Conservation (phyloP, 2,888 invertebrate species). For the Junonia oenone region DNA sequence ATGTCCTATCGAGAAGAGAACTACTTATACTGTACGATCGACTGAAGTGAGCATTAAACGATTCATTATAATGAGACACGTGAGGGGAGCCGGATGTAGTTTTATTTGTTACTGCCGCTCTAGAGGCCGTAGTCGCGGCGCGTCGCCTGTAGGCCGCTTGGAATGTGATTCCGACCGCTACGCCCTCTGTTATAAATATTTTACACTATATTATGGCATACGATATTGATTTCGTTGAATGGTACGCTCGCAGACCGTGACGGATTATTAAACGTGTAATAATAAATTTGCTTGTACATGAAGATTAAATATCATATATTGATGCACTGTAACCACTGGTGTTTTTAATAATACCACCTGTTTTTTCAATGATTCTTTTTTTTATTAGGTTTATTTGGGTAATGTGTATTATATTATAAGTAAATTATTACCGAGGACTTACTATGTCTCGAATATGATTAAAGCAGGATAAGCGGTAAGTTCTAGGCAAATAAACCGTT, state of each 20-base stretch:
- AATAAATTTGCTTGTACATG: conserved; percentile 87
- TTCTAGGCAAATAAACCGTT: conserved; percentile 75
- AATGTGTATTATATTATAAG: conserved; percentile 73
- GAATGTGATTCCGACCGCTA: conserved; percentile 70
- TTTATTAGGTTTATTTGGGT: conserved; percentile 74
- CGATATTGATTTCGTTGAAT: conserved; percentile 52
- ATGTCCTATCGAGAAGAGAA: conserved; percentile 72
- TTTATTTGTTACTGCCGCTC: conserved; percentile 42
- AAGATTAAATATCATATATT: conserved; percentile 88
- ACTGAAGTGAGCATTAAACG: conserved; percentile 69
- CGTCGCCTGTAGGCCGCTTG: conserved; percentile 35
- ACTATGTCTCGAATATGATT: conserved; percentile 72
- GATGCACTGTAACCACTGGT: conserved; percentile 83
- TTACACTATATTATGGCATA: conserved; percentile 75
- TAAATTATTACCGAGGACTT: conserved; percentile 74
- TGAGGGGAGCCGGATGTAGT: conserved; percentile 59
- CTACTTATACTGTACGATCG: conserved; percentile 70
- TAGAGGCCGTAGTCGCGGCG: conserved; percentile 12
- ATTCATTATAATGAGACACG: conserved; percentile 56
- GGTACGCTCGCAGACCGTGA: conserved; percentile 52
- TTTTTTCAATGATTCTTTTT: conserved; percentile 53
- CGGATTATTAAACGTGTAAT: conserved; percentile 74
- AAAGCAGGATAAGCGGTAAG: conserved; percentile 69
- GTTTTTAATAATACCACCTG: conserved; percentile 76
- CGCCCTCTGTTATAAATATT: conserved; percentile 42